A percentile compares a stretch with the other conserved stretches of the same genome.
These are phyloP conservation scores for Augiades crinisus DNA, from an alignment of 2,888 invertebrate genomes.

Conservation along the genomic window DNA sequence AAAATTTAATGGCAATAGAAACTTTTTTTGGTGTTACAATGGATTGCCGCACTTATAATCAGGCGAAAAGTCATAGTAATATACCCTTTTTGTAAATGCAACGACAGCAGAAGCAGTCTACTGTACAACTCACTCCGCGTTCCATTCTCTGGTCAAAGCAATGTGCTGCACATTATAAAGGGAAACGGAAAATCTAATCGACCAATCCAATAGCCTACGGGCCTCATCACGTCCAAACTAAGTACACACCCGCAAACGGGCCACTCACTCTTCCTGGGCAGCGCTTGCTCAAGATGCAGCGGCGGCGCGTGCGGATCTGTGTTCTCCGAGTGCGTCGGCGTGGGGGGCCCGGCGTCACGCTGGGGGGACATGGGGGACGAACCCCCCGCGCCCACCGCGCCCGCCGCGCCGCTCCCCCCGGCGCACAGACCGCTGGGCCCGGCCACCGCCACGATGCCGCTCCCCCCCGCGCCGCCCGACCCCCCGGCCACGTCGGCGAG, in stretches of 20 bases:
- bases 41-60: no score
- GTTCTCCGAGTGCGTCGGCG: constrained; percentile 74
- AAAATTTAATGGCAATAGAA: no score
- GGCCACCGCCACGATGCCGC: constrained; percentile 45
- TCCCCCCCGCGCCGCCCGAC: constrained; percentile 52
- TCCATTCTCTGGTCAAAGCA: no score
- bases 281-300: constrained; percentile 70
- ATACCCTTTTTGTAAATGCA: no score
- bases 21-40: no score
- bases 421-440: constrained; percentile 41
- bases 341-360: constrained; percentile 73
- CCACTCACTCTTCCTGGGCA: constrained; percentile 64
- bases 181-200: no score
- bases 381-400: constrained; percentile 52
- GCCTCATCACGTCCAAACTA: background rate
- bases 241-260: background rate
- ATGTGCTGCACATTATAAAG: no score
- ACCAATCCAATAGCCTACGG: no score
- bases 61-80: no score
- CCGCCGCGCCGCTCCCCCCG: constrained; percentile 42
- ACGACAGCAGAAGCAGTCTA: no score
- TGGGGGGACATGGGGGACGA: constrained; percentile 46
- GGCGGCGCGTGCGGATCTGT: constrained; percentile 64
- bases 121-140: no score
- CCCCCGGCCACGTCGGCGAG: constrained; percentile 52